Evolutionary conservation across 2,113 vertebrate genomes (phyloP), one percentile per base, ranked within the genome.

Genomic region (Prochilodus magdalenae): DNA sequence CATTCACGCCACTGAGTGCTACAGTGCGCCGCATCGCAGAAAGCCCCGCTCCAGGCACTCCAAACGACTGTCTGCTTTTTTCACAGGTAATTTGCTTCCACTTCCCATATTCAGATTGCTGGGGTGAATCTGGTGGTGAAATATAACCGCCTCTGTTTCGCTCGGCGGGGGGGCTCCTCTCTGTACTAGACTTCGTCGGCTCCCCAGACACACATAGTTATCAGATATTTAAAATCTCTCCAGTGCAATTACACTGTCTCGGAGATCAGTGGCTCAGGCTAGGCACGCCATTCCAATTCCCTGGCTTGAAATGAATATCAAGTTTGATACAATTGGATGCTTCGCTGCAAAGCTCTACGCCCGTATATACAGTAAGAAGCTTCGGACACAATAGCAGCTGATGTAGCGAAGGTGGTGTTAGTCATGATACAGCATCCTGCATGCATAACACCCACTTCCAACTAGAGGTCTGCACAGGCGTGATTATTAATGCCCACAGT

Each of bases 51-150:
- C 83, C 75, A 69, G 65, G 86, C 88, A 79, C 18, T 77, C 72
- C 55, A 79, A 86, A 88, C 77, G 77, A 84, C 81, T 73, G 88
- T 88, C 88, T 86, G 57, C 86, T 89, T 93, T 91, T 91, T 94
- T 90, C 88, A 88, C 89, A 90, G 88, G 88, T 92, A 88, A 92
- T 92, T 91, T 89, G 87, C 87, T 87, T 90, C 89, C 90, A 89
- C 89, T 87, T 90, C 85, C 81, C 87, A 91, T 87, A 90, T 91
- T 89, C 90, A 87, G 86, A 88, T 88, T 73, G 80, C 53, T 65
- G 69, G 70, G 75, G 83, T 57, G 86, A 87, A 86, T 85, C 75
- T 63, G 44, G 1, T 75, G 29, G 67, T 81, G 87, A 91, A 85
- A 88, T 83, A 86, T 86, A 81, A 83, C 79, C 80, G 74, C 79